Percentiles rank a stretch among this genome's conserved stretches.
Evolutionary conservation across 2,888 invertebrate genomes (phyloP).

Genomic region (Folsomia manolachei): DNA sequence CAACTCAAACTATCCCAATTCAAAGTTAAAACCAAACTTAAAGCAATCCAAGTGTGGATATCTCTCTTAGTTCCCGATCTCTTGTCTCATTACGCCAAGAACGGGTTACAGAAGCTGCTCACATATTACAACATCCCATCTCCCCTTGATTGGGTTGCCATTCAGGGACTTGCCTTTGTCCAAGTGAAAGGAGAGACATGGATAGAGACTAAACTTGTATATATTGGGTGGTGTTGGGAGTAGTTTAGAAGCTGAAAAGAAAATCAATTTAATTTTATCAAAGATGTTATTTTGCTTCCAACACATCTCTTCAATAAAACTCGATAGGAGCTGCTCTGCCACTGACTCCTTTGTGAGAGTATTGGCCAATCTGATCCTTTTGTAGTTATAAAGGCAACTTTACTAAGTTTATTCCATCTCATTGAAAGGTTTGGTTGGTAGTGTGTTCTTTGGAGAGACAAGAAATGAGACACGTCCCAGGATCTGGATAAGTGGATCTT

Average conservation of each 20-base stretch:
- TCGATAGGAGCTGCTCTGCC: no score
- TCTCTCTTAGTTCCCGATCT: not conserved
- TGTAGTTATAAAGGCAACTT: no score
- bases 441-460: not conserved
- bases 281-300: not conserved
- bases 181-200: no score
- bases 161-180: not conserved
- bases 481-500: not conserved
- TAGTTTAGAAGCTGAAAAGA: not conserved
- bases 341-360: no score
- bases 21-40: no score
- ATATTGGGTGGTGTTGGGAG: not conserved
- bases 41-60: no score
- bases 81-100: not conserved
- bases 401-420: no score
- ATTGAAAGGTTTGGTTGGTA: no score
- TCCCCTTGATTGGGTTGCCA: not conserved
- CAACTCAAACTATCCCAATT: no score
- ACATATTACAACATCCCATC: not conserved
- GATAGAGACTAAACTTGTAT: no score
- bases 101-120: not conserved
- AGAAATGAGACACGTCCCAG: not conserved
- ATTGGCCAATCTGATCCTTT: no score
- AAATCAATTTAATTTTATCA: not conserved
- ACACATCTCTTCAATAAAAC: not conserved